Conservation (phyloP, 2,888 invertebrate species). For the Hirtodrosophila alboralis region DNA sequence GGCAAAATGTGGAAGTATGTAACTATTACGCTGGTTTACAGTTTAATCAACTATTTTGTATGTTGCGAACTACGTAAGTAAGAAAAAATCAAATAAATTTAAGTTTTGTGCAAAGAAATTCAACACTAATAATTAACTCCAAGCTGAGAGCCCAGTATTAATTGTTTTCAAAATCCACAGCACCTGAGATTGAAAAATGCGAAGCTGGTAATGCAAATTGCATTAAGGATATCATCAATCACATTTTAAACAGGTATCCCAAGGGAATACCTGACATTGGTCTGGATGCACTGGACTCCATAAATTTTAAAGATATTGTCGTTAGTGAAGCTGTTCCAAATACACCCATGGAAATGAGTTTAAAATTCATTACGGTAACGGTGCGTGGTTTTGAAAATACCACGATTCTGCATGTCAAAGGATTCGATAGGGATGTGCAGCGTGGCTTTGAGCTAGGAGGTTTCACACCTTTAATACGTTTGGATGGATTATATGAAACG, state of each 20-base stretch:
- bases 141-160: too few relatives aligned
- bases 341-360: slow-evolving; percentile 59
- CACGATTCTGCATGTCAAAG: slow-evolving; percentile 56
- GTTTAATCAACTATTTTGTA: background rate
- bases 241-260: slow-evolving; percentile 61
- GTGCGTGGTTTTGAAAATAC: slow-evolving; percentile 59
- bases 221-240: slow-evolving; percentile 54
- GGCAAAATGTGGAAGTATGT: background rate
- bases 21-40: background rate
- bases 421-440: slow-evolving; percentile 64
- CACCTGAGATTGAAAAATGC: slow-evolving; percentile 59
- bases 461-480: slow-evolving; percentile 46
- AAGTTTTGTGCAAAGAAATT: too few relatives aligned
- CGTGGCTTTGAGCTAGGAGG: slow-evolving; percentile 28
- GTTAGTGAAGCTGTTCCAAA: slow-evolving; percentile 44
- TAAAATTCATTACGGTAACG: slow-evolving; percentile 59
- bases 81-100: too few relatives aligned
- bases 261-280: slow-evolving; percentile 66
- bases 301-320: slow-evolving; percentile 52
- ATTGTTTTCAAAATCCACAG: background rate
- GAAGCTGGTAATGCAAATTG: slow-evolving; percentile 62
- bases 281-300: slow-evolving; percentile 53
- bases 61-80: slow-evolving; percentile 49
- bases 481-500: slow-evolving; percentile 79
- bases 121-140: too few relatives aligned